Evolutionary conservation across 2,797 vertebrate genomes (phyloP), one percentile per base, ranked within the genome.

Genomic region (Mastacembelus armatus): DNA sequence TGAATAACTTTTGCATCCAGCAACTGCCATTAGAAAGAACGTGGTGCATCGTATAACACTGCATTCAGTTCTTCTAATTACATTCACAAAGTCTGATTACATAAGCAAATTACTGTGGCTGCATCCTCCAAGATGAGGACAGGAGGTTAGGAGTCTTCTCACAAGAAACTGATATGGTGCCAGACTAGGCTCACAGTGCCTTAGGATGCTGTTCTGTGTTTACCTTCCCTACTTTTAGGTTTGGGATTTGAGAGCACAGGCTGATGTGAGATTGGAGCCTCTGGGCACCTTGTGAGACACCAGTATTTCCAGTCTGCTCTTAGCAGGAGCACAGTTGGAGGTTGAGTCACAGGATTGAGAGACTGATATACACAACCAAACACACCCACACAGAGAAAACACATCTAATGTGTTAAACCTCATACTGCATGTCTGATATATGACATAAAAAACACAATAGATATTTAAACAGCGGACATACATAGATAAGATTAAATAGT

Each of bases 311-410:
- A 56, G 58, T 71, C 66, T 67, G 59, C 43, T 32, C 38, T 49
- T 3, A 56, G 56, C 43, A 54, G 65, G 33, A 69, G 51, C 14
- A 16, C 63, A 45, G 67, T 50, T 65, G 54, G 45, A 78, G 59
- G 58, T 56, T 73, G 72, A 73, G 54, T 70, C 72, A 63, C 19
- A 27, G 42, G 59, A 64, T 36, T 55, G 52, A 48, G 43, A 66
- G 59, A 36, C 48, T 29, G 35, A 58, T 64, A 54, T 35, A 48
- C 49, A 67, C 19, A 54, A 49, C 18, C 27, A 66, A 67, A 74
- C 50, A 66, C 69, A 51, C 60, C 70, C 57, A 66, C 60, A 32
- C 73, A 54, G 0, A 54, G 21, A 33, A 42, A 10, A 21, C 42
- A 15, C 26, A 58, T 55, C 8, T 4, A 44, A 36, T 39, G 24